Evolutionary conservation across 2,113 vertebrate species (phyloP).

Genomic region (Grammomys dolichurus): DNA sequence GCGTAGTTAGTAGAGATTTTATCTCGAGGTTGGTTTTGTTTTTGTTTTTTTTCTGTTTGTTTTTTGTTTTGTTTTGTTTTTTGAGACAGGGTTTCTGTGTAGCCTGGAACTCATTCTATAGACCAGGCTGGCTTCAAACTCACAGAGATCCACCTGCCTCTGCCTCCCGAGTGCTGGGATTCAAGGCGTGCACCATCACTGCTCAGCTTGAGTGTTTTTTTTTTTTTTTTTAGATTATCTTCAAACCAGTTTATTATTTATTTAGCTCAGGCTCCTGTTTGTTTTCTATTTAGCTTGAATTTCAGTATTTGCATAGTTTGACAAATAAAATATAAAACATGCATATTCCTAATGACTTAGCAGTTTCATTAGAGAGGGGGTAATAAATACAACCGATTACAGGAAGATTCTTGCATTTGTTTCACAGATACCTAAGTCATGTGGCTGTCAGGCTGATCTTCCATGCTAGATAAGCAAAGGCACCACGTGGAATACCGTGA

Average conservation of each 20-base stretch:
- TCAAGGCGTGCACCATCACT: not conserved
- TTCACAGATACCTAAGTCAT: not conserved
- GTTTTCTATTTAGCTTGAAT: constrained; percentile 52
- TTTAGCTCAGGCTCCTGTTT: constrained; percentile 40
- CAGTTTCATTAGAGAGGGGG: not conserved
- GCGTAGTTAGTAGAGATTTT: not conserved
- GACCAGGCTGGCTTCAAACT: not conserved
- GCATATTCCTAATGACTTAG: constrained; percentile 12
- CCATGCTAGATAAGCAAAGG: not conserved
- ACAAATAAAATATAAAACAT: not conserved
- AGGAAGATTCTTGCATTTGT: constrained; percentile 38
- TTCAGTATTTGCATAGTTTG: constrained; percentile 15
- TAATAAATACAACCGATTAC: not conserved
- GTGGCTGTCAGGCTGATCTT: not conserved
- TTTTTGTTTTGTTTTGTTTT: not conserved
- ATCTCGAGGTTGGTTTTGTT: not conserved
- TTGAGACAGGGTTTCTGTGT: not conserved
- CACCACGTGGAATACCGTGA: not conserved
- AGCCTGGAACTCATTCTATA: not conserved
- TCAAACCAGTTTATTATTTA: constrained; percentile 43
- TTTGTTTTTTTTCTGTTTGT: not conserved
- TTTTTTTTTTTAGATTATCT: not conserved
- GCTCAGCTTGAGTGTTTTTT: not conserved
- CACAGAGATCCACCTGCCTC: not conserved
- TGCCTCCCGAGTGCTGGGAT: not conserved